phyloP scores from a whole-genome alignment of 2,797 vertebrate species.

The Rhynchonycteris naso region DNA sequence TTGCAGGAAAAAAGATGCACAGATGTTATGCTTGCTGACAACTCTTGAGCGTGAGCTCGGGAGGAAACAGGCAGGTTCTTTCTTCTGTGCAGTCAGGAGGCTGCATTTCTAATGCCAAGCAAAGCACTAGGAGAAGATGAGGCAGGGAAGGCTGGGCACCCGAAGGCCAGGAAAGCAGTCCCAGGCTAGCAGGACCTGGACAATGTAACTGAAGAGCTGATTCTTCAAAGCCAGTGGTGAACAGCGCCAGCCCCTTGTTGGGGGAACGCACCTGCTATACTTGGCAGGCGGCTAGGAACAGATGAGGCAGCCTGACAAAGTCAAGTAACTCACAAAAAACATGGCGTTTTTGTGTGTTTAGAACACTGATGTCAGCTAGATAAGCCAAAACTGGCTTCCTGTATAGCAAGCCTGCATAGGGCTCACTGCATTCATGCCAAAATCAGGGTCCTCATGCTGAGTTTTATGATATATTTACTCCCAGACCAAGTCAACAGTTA shows the following conservation, averaged over 20 bases:
- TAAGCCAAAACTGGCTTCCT: background rate
- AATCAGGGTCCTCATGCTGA: background rate
- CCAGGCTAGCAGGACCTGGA: background rate
- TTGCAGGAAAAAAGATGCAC: background rate
- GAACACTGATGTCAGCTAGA: background rate
- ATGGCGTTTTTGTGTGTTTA: background rate
- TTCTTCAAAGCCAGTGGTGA: background rate
- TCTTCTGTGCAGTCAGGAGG: background rate
- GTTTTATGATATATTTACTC: background rate
- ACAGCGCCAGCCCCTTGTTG: background rate
- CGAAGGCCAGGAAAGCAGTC: background rate
- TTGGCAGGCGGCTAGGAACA: constrained; percentile 37
- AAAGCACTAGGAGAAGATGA: background rate
- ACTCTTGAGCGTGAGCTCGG: background rate
- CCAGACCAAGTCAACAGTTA: constrained; percentile 32
- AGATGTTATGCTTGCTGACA: background rate
- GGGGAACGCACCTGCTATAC: background rate
- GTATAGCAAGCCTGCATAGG: background rate
- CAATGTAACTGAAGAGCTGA: constrained; percentile 17
- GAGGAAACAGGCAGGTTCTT: background rate
- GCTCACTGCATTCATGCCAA: background rate
- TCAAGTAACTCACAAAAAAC: constrained; percentile 10
- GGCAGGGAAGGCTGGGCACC: background rate
- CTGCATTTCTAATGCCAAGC: background rate
- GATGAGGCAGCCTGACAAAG: constrained; percentile 22